Percentiles rank a stretch among this genome's conserved stretches.
These are phyloP conservation scores for Isurus oxyrinchus DNA, from an alignment of 2,113 vertebrate species.

Conservation along the genomic window DNA sequence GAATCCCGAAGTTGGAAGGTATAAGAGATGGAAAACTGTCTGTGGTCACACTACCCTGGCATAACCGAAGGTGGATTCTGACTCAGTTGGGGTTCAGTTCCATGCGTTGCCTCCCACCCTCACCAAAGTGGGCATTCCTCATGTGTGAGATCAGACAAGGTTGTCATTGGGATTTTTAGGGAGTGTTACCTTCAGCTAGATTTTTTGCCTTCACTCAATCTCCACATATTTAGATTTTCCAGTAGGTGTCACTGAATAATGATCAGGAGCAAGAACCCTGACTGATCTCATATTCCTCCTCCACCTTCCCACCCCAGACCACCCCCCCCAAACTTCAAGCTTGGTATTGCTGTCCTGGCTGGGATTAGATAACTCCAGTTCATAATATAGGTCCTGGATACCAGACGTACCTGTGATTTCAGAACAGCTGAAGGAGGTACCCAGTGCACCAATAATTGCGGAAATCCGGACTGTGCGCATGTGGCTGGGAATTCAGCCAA, in stretches of 20 bases:
- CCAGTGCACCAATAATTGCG: neutral
- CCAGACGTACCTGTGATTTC: neutral
- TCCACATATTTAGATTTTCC: neutral
- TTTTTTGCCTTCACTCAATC: neutral
- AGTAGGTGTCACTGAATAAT: neutral
- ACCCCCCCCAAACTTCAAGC: neutral
- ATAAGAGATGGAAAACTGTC: neutral
- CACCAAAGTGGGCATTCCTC: neutral
- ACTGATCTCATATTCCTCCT: neutral
- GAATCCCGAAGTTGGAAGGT: neutral
- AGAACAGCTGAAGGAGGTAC: neutral
- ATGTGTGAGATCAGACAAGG: neutral
- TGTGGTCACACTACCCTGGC: neutral
- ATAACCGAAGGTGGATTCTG: neutral
- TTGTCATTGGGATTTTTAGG: neutral
- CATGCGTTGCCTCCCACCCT: neutral
- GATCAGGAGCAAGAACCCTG: neutral
- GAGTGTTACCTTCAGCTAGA: neutral
- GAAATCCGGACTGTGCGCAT: neutral
- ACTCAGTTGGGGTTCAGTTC: neutral
- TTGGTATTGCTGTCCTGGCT: neutral
- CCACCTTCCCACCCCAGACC: neutral
- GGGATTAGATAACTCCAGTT: neutral
- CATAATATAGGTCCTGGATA: neutral
- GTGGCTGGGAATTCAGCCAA: neutral